A percentile compares a stretch with the other conserved stretches of the same genome.
Conservation (phyloP, 2,113 vertebrate genomes). For the Chroicocephalus ridibundus region DNA sequence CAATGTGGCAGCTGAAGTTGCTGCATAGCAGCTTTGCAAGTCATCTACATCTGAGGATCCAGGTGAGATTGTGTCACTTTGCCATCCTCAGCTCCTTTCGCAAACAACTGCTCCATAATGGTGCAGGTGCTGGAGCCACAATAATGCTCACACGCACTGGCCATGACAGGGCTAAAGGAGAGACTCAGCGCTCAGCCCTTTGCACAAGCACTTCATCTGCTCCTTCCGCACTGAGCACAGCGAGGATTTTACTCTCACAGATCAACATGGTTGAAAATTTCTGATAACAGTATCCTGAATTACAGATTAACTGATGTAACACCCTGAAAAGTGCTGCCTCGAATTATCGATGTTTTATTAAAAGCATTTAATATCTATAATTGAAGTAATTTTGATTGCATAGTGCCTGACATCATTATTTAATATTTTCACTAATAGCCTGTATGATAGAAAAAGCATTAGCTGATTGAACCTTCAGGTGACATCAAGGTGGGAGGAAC, state of each 20-base stretch:
- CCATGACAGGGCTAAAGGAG: neutral
- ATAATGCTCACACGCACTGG: rapidly evolving
- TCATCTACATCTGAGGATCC: neutral
- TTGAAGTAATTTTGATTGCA: neutral
- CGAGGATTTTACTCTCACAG: neutral
- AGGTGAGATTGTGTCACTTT: neutral
- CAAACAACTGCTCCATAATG: rapidly evolving
- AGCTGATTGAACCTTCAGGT: neutral
- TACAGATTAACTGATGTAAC: neutral
- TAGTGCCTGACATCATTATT: neutral
- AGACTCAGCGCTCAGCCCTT: neutral
- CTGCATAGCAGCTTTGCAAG: neutral
- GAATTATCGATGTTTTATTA: neutral
- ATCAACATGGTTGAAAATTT: neutral
- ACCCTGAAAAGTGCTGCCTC: neutral
- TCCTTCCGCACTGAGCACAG: neutral
- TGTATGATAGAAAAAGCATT: neutral
- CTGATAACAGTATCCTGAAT: neutral
- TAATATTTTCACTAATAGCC: neutral
- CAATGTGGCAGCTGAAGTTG: neutral
- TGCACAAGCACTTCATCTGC: neutral
- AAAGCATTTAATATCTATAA: neutral
- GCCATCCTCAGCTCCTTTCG: neutral
- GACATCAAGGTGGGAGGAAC: neutral
- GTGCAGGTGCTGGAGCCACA: neutral